Evolutionary conservation across 2,113 vertebrate species (phyloP).

Genomic region (Pantherophis guttatus): DNA sequence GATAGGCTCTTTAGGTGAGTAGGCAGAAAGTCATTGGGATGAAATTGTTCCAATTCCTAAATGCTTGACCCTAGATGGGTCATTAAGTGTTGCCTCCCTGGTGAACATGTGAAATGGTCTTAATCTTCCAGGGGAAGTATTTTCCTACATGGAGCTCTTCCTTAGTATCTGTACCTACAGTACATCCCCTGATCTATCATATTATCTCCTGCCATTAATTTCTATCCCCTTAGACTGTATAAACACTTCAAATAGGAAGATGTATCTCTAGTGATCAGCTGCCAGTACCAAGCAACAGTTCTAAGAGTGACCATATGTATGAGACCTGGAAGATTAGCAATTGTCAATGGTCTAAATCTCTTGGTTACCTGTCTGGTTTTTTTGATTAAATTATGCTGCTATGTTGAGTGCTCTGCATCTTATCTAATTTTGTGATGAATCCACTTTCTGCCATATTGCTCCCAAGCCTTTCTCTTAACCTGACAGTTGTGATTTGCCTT

Average conservation of each 20-base stretch:
- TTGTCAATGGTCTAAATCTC: neutral
- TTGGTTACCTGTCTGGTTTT: conserved; percentile 30
- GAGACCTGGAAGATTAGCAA: neutral
- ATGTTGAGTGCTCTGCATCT: conserved; percentile 29
- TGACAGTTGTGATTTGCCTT: conserved; percentile 55
- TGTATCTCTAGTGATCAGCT: neutral
- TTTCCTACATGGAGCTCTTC: neutral
- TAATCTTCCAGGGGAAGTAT: neutral
- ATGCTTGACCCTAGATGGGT: neutral
- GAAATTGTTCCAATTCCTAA: neutral
- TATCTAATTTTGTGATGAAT: conserved; percentile 53
- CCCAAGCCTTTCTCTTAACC: conserved; percentile 29
- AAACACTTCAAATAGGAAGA: neutral
- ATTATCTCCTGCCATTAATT: neutral
- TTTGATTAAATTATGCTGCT: conserved; percentile 31
- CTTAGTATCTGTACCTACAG: neutral
- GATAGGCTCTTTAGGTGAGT: neutral
- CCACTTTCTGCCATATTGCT: conserved; percentile 30
- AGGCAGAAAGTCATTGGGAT: neutral
- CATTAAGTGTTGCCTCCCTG: neutral
- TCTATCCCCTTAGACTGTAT: neutral
- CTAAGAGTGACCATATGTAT: neutral
- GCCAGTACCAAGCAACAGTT: neutral
- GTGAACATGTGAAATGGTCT: neutral
- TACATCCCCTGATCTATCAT: neutral